Evolutionary conservation across 2,113 vertebrate genomes (phyloP).

Genomic region (Calidris pugnax): DNA sequence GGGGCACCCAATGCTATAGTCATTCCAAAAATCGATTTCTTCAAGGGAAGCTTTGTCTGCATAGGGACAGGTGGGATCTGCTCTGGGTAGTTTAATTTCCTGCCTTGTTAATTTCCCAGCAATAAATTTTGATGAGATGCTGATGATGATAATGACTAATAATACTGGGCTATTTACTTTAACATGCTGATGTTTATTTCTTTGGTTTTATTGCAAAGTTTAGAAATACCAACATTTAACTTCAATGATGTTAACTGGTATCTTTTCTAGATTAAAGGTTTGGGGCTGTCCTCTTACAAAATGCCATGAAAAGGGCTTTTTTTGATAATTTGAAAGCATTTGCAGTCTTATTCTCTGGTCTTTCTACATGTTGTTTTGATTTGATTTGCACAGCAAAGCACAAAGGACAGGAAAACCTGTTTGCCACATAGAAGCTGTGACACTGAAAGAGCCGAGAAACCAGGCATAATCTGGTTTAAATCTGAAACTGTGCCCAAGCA

Average conservation of each 20-base stretch:
- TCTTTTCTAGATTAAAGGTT: neutral
- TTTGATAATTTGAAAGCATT: neutral
- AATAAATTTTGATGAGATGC: neutral
- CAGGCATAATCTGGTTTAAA: neutral
- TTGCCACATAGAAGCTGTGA: neutral
- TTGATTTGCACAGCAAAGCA: neutral
- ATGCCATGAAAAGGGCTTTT: neutral
- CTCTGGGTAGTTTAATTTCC: conserved; percentile 9
- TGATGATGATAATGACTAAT: neutral
- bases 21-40: neutral
- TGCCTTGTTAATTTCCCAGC: neutral
- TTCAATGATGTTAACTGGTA: neutral
- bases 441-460: neutral
- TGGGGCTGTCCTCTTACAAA: neutral
- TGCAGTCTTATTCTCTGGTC: neutral
- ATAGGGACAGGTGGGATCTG: neutral
- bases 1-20: neutral
- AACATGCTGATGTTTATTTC: neutral
- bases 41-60: neutral
- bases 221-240: neutral
- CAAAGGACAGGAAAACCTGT: neutral
- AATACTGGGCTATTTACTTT: neutral
- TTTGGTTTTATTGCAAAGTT: neutral
- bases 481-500: rapidly evolving
- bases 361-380: neutral